A percentile compares a stretch with the other conserved stretches of the same genome.
These are phyloP conservation scores for Caloenas nicobarica DNA, from an alignment of 2,113 vertebrate species.

Conservation along the genomic window DNA sequence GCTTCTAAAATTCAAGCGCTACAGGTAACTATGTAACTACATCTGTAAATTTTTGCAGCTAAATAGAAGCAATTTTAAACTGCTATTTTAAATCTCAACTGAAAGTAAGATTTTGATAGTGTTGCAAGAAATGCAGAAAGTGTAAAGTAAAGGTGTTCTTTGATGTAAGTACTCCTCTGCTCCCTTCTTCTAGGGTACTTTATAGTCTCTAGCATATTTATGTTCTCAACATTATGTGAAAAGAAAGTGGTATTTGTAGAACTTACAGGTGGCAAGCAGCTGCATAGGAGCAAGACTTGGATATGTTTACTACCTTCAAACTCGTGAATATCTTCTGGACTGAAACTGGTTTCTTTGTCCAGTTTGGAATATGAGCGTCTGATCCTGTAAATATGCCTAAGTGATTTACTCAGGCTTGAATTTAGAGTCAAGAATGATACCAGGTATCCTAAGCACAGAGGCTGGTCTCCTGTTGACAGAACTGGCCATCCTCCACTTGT, in stretches of 20 bases:
- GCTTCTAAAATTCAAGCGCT: slow-evolving; percentile 85
- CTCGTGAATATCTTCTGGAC: neutral
- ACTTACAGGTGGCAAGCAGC: neutral
- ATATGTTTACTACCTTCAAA: neutral
- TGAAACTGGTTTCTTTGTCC: neutral
- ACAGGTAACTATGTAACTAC: slow-evolving; percentile 75
- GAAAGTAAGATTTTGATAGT: neutral
- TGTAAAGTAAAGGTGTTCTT: neutral
- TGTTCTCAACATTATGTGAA: neutral
- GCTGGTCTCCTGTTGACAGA: neutral
- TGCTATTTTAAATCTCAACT: neutral
- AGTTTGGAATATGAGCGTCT: neutral
- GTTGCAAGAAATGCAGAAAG: neutral
- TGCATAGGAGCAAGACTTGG: neutral
- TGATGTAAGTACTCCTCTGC: neutral
- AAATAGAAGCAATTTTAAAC: neutral
- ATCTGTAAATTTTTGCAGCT: neutral
- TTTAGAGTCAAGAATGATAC: rapidly evolving
- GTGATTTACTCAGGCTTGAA: neutral
- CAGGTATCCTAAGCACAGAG: neutral
- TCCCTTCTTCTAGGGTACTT: neutral
- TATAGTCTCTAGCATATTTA: neutral
- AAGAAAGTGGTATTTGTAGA: neutral
- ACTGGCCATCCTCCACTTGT: neutral
- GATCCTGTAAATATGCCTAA: neutral